Evolutionary conservation across 2,113 vertebrate species (phyloP), one percentile per base, ranked within the genome.

Genomic region (Ceratotherium simum): DNA sequence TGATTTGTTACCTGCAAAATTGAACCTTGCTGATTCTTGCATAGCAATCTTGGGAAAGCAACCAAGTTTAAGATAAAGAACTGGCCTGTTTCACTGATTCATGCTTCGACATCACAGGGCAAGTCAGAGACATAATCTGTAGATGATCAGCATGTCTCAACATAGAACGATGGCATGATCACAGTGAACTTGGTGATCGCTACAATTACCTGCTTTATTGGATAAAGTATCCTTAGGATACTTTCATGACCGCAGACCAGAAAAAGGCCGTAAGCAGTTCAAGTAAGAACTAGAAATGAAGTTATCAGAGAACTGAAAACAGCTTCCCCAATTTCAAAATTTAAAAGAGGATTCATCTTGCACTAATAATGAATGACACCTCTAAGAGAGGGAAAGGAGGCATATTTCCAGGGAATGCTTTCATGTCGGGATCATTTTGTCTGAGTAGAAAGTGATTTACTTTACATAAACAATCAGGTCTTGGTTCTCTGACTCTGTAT

Each of bases 211-310:
- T 48, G 17, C 58, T 85, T 92, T 42, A 23, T 58, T 87, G 70
- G 76, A 3, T 96, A 27, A 86, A 48, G 39, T 90, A 51, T 70
- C 64, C 62, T 78, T 62, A 36, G 84, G 88, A 87, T 58, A 70
- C n/a, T 39, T 36, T 60, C 67, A 9, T 60, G 17, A 92, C 72
- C 73, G 79, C 56, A 89, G 42, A 76, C 67, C 64, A 95, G 87
- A 64, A 76, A 78, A 82, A 76, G 64, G 2, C 48, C 0, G 0
- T 48, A 62, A 39, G 82, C 18, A 51, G 39, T 80, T 92, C 79
- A 95, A 90, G 67, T n/a, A 83, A 90, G 76, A 79, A 86, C 62
- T 76, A 33, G 81, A 92, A 97, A 83, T 31, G n/a, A 91, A 85
- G 79, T 91, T 64, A 78, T 70, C 64, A 8, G 46, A 93, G 75